phyloP scores from a whole-genome alignment of 1,140 invertebrate genomes.

The Drosophila auraria region DNA sequence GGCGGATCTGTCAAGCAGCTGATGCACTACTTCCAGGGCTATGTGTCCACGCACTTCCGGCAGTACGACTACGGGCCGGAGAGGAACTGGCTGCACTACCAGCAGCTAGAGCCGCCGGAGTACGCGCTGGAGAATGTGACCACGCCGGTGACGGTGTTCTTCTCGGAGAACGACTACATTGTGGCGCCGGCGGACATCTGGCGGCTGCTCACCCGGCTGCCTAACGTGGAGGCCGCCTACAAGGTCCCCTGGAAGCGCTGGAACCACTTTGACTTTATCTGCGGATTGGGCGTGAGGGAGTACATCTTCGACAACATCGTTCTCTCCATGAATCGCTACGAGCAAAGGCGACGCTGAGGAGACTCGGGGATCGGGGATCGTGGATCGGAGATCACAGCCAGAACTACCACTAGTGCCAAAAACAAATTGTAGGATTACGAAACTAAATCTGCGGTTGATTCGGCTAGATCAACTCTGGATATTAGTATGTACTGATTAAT shows the following conservation, averaged over 20 bases:
- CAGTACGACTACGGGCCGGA: slow-evolving; percentile 86
- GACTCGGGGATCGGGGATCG: not conserved
- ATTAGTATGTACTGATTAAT: slow-evolving; percentile 72
- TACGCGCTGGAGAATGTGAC: slow-evolving; percentile 88
- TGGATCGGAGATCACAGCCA: slow-evolving; percentile 29
- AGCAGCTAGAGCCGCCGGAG: slow-evolving; percentile 86
- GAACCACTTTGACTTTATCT: slow-evolving; percentile 91
- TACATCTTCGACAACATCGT: slow-evolving; percentile 87
- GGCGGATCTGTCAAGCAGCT: slow-evolving; percentile 86
- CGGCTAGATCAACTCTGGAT: slow-evolving; percentile 37
- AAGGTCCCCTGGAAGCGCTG: slow-evolving; percentile 88
- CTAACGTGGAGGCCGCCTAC: slow-evolving; percentile 76
- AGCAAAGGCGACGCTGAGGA: slow-evolving; percentile 53
- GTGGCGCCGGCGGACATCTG: slow-evolving; percentile 88
- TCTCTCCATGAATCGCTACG: slow-evolving; percentile 80
- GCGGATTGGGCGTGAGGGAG: slow-evolving; percentile 87
- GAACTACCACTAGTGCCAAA: slow-evolving; percentile 77
- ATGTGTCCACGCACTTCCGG: slow-evolving; percentile 76
- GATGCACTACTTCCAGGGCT: slow-evolving; percentile 86
- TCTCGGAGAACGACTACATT: slow-evolving; percentile 88
- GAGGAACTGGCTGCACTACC: slow-evolving; percentile 86
- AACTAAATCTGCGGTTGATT: slow-evolving; percentile 44
- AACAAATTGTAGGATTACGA: slow-evolving; percentile 51
- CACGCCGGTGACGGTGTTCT: slow-evolving; percentile 88
- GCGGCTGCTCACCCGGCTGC: slow-evolving; percentile 84